Conservation (phyloP, 2,113 vertebrate species). For the Cepphus grylle region DNA sequence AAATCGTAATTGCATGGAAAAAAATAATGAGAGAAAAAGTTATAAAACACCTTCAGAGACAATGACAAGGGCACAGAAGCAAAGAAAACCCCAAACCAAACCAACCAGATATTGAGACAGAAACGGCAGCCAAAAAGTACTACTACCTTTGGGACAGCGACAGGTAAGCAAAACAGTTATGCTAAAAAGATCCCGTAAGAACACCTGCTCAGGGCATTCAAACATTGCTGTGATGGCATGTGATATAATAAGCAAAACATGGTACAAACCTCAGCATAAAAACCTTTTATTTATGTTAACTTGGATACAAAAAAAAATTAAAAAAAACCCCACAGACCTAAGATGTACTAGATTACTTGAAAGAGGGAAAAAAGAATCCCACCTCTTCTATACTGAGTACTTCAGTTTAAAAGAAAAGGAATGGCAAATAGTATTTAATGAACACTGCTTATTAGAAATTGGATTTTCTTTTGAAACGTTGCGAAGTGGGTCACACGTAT, state of each 20-base stretch:
- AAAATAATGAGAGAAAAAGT: background rate
- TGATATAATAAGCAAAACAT: background rate
- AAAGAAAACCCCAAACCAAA: background rate
- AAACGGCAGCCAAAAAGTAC: background rate
- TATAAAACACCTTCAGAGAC: background rate
- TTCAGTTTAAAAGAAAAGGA: background rate
- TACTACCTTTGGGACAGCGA: background rate
- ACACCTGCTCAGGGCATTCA: background rate
- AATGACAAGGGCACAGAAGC: background rate
- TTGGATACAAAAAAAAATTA: background rate
- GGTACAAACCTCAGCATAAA: background rate
- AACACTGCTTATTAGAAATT: background rate
- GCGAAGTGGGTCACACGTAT: slow-evolving; percentile 4
- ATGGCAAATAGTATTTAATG: background rate
- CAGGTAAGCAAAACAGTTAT: background rate
- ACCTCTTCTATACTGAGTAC: background rate
- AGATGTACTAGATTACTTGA: background rate
- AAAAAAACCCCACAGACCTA: background rate
- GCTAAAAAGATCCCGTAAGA: background rate
- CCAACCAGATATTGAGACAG: background rate
- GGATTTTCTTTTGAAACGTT: slow-evolving; percentile 2
- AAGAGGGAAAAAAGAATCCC: background rate
- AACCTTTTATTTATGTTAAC: background rate
- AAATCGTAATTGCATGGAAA: background rate
- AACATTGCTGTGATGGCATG: background rate